Percentiles rank a stretch among this genome's conserved stretches.
phyloP scores from a whole-genome alignment of 1,140 invertebrate species.

The Cecropterus lyciades region DNA sequence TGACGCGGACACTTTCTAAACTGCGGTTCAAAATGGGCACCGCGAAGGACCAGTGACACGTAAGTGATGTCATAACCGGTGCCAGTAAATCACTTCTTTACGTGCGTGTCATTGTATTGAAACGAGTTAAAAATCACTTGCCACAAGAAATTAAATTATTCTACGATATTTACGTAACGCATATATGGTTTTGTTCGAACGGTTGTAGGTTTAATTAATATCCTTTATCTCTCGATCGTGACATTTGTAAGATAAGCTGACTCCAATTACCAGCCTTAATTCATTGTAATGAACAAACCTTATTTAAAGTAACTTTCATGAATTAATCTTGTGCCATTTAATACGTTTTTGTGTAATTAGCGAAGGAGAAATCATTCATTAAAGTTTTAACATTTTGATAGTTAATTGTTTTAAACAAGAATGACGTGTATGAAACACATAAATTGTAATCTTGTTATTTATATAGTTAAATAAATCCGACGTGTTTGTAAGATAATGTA shows the following conservation, averaged over 20 bases:
- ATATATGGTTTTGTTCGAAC: conserved; percentile 12
- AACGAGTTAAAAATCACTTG: conserved; percentile 14
- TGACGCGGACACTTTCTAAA: conserved; percentile 57
- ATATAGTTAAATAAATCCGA: too few species aligned
- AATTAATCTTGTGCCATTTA: conserved; percentile 33
- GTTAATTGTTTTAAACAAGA: too few species aligned
- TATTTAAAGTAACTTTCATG: conserved; percentile 20
- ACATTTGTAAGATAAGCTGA: conserved; percentile 36
- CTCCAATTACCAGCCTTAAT: conserved; percentile 33
- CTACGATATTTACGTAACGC: conserved; percentile 16
- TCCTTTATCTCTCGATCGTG: conserved; percentile 32
- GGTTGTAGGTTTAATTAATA: conserved; percentile 31
- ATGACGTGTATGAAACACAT: too few species aligned
- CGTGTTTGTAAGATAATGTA: too few species aligned
- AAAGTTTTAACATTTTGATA: conserved; percentile 25
- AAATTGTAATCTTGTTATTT: too few species aligned
- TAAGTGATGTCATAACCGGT: conserved; percentile 27
- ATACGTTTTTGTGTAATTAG: conserved; percentile 31
- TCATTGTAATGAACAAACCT: conserved; percentile 31
- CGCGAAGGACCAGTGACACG: conserved; percentile 33
- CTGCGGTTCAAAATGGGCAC: conserved; percentile 34
- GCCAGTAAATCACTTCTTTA: neutral
- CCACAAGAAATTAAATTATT: neutral
- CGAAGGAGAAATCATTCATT: conserved; percentile 28
- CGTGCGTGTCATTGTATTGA: conserved; percentile 6